Base-by-base conservation (phyloP, 1,140 invertebrate genomes). In the Diachasmimorpha longicaudata region DNA sequence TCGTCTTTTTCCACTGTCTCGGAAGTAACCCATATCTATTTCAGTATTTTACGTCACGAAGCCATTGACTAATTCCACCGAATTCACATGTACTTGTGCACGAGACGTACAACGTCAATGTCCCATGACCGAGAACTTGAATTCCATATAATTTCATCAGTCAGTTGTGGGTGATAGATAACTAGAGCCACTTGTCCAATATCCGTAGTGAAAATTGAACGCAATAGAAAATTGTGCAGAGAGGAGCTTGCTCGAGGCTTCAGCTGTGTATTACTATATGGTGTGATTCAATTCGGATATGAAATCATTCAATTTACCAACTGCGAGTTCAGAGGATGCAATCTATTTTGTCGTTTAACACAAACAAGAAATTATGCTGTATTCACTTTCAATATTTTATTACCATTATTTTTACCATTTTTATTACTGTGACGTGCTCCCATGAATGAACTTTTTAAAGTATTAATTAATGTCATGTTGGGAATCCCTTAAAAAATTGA, bases 141-240 rank as follows among this genome's bases (percentile, higher is more conserved):
- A 73, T 70, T 77, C 70, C 48, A 37, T 44, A 73, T 77, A 72
- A 21, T 46, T 72, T 77, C 75, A 77, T 58, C 55, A 55, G 70
- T 63, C 21, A 36, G 6, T 39, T 70, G 37, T 70, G 19, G 36
- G 42, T 44, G 66, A n/a, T 52, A 52, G 48, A 52, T 52, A 52
- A 52, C 48, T 19, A 19, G 25, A 70, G 58, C 77, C 81, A 81
- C 81, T 81, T 81, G 79, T 81, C 70, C 77, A 76, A 81, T 81
- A 79, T 79, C 75, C 78, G 70, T 9, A 13, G 76, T 70, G 63
- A 67, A 77, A 79, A 81, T 81, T 81, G 76, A 76, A 63, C 63
- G 46, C 75, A 78, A 78, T 79, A 77, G 76, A 69, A 77, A 77
- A 76, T 70, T 16, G 63, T 67, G 23, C 1, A 67, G 31, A 11